Base-by-base conservation (phyloP, 2,797 vertebrate species). In the Gastrophryne carolinensis region DNA sequence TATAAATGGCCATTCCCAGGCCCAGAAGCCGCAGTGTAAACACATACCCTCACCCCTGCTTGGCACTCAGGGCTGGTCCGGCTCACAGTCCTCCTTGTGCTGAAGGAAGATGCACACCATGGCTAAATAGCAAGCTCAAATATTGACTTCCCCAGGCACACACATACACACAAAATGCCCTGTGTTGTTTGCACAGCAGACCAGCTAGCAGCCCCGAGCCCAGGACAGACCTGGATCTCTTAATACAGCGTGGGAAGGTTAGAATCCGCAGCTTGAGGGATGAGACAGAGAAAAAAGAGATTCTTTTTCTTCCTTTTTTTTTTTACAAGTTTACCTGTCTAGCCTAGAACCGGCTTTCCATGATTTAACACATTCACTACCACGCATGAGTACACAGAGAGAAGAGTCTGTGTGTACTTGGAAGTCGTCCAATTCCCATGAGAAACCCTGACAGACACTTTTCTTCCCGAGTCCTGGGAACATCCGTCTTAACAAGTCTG, bases 121-220 rank as follows among this genome's bases (percentile, higher is more conserved):
- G 68, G 66, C 78, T 78, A 84, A 85, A 87, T 80, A 84, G 81
- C 82, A 82, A 85, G 80, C 80, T 77, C 84, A 87, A 85, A 87
- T 85, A 88, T 83, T 88, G 84, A 86, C 84, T 69, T 82, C 81
- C 57, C 39, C 68, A 0, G 68, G 74, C 82, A 80, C 80, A 82
- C 80, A 84, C 82, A 83, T 79, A 84, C 64, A 74, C 63, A 27
- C 30, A 52, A 70, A 50, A 49, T 0, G 0, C 68, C 23, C 65
- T 74, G 3, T 70, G 69, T 57, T 83, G 79, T 86, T 85, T 87
- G 81, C 67, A 77, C 67, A 83, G 24, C 32, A 44, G 49, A 68
- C 73, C 79, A 83, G 64, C 27, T 23, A 49, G 75, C 72, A 65
- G 66, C 71, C 68, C 58, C 66, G 72, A 79, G 79, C 50, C 72